Evolutionary conservation across 1,140 invertebrate genomes (phyloP), one percentile per base, ranked within the genome.

Genomic region (Sinonovacula constricta): DNA sequence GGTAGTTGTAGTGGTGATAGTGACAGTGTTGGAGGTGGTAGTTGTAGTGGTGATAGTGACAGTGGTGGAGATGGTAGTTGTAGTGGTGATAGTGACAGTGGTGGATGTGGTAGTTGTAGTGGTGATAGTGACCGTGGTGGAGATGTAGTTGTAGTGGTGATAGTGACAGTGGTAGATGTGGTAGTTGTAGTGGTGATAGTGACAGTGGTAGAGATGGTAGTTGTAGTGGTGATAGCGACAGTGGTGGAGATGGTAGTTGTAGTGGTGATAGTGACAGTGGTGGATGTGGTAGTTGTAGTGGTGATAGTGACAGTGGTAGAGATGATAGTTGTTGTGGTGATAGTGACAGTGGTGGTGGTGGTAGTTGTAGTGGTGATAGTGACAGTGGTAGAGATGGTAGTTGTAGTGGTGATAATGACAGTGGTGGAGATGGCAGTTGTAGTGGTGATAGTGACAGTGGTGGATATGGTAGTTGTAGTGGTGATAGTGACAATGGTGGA

Each of bases 401-500:
- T n/a, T 49, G 45, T 49, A n/a, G n/a, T 49, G 45, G n/a, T 49
- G 45, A 49, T 49, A n/a, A 49, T 49, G 45, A 49, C n/a, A n/a
- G n/a, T 49, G 45, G n/a, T 49, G 45, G n/a, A 12, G 45, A 49
- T 49, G 45, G n/a, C n/a, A n/a, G n/a, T n/a, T n/a, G n/a, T n/a
- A n/a, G n/a, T n/a, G n/a, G n/a, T n/a, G n/a, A n/a, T n/a, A n/a
- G n/a, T n/a, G n/a, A n/a, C n/a, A n/a, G n/a, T n/a, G n/a, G n/a
- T n/a, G n/a, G n/a, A n/a, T n/a, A n/a, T n/a, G n/a, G n/a, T n/a
- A n/a, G n/a, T n/a, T n/a, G n/a, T n/a, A n/a, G n/a, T n/a, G n/a
- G n/a, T 49, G 45, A 49, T 49, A n/a, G n/a, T 49, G 45, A 49
- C n/a, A n/a, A 49, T 49, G 45, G n/a, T 49, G 45, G 10, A 10